A percentile compares a stretch with the other conserved stretches of the same genome.
phyloP scores from a whole-genome alignment of 1,140 invertebrate genomes.

The Telenomus remus region DNA sequence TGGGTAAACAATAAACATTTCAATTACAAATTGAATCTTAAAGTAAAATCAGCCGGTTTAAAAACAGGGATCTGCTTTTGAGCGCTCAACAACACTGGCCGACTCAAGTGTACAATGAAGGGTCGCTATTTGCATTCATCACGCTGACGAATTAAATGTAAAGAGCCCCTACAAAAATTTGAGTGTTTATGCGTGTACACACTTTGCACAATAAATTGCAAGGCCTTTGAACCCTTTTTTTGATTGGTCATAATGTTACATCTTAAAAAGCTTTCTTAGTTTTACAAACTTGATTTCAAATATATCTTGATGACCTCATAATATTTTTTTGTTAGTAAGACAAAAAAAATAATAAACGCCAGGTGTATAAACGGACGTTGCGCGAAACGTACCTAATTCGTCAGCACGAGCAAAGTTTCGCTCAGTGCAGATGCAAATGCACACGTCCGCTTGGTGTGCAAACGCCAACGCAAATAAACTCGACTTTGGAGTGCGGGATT shows the following conservation, averaged over 20 bases:
- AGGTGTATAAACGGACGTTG: constrained; percentile 33
- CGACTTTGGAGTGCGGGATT: constrained; percentile 30
- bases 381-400: constrained; percentile 47
- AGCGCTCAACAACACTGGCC: neutral
- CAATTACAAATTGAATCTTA: too few relatives aligned
- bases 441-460: constrained; percentile 21
- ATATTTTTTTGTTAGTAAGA: too few relatives aligned
- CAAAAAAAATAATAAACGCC: too few relatives aligned
- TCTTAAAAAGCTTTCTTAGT: too few relatives aligned
- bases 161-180: constrained; percentile 31
- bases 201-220: constrained; percentile 8
- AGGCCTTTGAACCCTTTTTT: constrained; percentile 7
- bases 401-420: constrained; percentile 26
- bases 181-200: constrained; percentile 7
- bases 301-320: too few relatives aligned
- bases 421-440: constrained; percentile 49
- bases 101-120: constrained; percentile 17
- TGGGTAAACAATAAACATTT: too few relatives aligned
- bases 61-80: constrained; percentile 8
- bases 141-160: constrained; percentile 35
- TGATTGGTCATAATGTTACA: too few relatives aligned
- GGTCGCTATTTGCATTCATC: constrained; percentile 31
- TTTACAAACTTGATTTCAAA: too few relatives aligned
- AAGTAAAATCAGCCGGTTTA: neutral
- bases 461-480: constrained; percentile 34